Evolutionary conservation across 2,797 vertebrate genomes (phyloP), one percentile per base, ranked within the genome.

Genomic region (Fistularia commersonii): DNA sequence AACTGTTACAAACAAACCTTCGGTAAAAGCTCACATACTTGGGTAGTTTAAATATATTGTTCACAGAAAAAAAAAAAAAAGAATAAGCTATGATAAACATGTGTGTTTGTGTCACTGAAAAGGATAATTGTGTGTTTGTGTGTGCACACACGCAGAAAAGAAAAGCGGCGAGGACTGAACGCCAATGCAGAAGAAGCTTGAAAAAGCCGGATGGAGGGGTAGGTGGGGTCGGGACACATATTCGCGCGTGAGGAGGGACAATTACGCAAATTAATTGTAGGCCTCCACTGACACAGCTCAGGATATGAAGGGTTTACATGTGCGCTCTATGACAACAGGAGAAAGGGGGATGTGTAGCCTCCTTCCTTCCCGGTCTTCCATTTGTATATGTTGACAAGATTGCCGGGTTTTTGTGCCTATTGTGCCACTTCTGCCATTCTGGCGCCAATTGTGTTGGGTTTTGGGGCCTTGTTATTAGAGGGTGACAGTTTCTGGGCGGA

Each of bases 401-500:
- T 87, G 83, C 80, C 5, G 80, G 83, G 68, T 79, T 81, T 86
- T 87, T 83, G 83, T 77, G 79, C 75, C 76, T 84, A 81, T 83
- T 86, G 85, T 84, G 82, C 73, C 72, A 74, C 70, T 83, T 57
- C 77, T 86, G 81, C 79, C 74, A 80, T 82, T 80, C 70, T 56
- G 39, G 51, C 48, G 55, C 72, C 82, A 80, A 83, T 86, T 86
- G 82, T 83, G 82, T 82, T 69, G 74, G 79, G 70, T 74, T 83
- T 82, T 75, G 75, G 81, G 77, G 69, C 59, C 74, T 89, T 69
- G 76, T 87, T 86, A 86, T 87, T 85, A 86, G 77, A 84, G 81
- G 83, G 74, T 83, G 79, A 85, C 85, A 85, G 86, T 80, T 84
- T 86, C 80, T 84, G 87, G 87, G 85, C 85, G 80, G 87, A 82